Evolutionary conservation across 2,113 vertebrate genomes (phyloP).

Genomic region (Meriones unguiculatus): DNA sequence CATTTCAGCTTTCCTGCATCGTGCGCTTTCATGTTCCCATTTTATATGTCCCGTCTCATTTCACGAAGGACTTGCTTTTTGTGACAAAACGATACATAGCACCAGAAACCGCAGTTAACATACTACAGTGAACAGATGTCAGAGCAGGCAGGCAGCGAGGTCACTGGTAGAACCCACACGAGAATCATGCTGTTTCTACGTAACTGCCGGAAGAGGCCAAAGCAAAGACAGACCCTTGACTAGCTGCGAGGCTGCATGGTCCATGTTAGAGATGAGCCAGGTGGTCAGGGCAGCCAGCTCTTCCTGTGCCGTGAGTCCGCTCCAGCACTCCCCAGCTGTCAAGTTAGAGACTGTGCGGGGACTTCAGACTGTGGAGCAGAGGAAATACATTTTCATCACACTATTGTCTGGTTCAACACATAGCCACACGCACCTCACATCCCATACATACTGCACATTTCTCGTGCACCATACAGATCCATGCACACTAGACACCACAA

Average conservation of each 20-base stretch:
- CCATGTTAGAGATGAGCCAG: rapidly evolving
- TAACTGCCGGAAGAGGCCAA: background rate
- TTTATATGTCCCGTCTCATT: background rate
- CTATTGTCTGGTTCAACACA: background rate
- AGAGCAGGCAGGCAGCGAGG: background rate
- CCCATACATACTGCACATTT: background rate
- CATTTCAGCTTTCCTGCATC: background rate
- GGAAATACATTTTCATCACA: background rate
- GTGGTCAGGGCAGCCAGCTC: background rate
- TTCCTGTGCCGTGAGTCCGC: background rate
- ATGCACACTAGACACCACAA: background rate
- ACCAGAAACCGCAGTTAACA: background rate
- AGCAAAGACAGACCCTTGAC: background rate
- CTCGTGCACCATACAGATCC: background rate
- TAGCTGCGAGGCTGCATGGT: background rate
- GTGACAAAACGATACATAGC: background rate
- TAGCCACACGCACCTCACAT: too few relatives aligned
- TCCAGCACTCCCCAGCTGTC: background rate
- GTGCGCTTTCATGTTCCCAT: background rate
- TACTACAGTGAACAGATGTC: background rate
- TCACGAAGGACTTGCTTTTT: background rate
- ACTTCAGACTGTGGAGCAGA: background rate
- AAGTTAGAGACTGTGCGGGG: too few relatives aligned
- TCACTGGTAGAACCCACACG: background rate
- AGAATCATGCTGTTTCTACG: background rate